These are phyloP conservation scores for Mythimna pallens DNA, from an alignment of 2,888 invertebrate genomes.

Conservation along the genomic window DNA sequence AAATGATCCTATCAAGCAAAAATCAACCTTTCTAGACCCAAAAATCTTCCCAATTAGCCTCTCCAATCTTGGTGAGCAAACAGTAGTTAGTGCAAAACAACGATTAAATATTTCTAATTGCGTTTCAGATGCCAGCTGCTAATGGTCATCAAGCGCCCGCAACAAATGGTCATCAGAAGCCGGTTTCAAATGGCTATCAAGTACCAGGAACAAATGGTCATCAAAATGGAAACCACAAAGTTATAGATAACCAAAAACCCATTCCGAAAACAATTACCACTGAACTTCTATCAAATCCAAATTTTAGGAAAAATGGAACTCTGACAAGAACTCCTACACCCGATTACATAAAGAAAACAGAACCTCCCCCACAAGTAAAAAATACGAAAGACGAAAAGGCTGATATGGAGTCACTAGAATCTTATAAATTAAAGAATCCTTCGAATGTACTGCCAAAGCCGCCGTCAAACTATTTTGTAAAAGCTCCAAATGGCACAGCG, in stretches of 20 bases:
- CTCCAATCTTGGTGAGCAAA: background rate
- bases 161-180: slow-evolving; percentile 10
- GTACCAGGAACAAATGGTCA: slow-evolving; percentile 82
- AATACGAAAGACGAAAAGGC: slow-evolving; percentile 90
- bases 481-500: slow-evolving; percentile 89
- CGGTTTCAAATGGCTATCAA: slow-evolving; percentile 15
- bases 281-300: slow-evolving; percentile 74
- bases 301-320: slow-evolving; percentile 80
- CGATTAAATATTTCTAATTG: background rate
- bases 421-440: slow-evolving; percentile 93
- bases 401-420: slow-evolving; percentile 94
- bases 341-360: slow-evolving; percentile 82
- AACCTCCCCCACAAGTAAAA: slow-evolving; percentile 70
- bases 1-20: background rate
- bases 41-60: background rate
- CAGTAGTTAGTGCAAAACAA: background rate
- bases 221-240: slow-evolving; percentile 78
- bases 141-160: slow-evolving; percentile 25
- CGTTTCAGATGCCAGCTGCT: slow-evolving; percentile 35
- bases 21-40: background rate
- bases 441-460: slow-evolving; percentile 91
- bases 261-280: slow-evolving; percentile 34
- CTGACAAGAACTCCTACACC: slow-evolving; percentile 83
- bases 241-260: slow-evolving; percentile 64
- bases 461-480: slow-evolving; percentile 93